phyloP scores from a whole-genome alignment of 2,888 invertebrate species.

The Agrochola macilenta region DNA sequence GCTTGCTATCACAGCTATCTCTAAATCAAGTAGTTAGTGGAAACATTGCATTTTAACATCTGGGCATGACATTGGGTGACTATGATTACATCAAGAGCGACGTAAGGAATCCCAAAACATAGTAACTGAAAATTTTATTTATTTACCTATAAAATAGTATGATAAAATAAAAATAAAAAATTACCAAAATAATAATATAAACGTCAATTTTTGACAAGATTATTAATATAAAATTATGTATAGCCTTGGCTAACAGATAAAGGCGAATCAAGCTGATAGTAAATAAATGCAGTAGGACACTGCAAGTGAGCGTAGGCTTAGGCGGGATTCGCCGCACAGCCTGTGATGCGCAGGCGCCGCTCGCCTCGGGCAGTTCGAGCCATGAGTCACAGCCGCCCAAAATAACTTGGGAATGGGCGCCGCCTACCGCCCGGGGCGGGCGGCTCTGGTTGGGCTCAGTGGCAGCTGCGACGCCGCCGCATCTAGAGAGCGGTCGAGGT shows the following conservation, averaged over 20 bases:
- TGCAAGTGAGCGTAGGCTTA: conserved; percentile 72
- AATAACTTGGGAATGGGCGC: conserved; percentile 89
- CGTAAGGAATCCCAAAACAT: background rate
- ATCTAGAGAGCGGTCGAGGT: conserved; percentile 86
- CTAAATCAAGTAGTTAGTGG: background rate
- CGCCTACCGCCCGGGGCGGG: conserved; percentile 90
- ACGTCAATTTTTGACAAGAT: background rate
- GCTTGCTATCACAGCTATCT: background rate
- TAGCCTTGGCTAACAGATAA: background rate
- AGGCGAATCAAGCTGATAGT: background rate
- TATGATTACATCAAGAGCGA: background rate
- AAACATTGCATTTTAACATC: background rate
- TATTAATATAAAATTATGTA: background rate
- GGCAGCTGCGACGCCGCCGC: conserved; percentile 89
- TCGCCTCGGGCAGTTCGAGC: conserved; percentile 81
- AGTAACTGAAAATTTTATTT: background rate
- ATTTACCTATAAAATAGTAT: conserved; percentile 1
- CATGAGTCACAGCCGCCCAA: conserved; percentile 88
- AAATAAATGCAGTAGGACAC: conserved; percentile 29
- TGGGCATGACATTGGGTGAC: background rate
- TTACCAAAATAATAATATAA: background rate
- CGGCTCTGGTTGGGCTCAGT: conserved; percentile 86
- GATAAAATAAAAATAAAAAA: background rate
- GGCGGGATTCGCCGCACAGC: conserved; percentile 76
- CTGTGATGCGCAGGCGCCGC: conserved; percentile 87